Evolutionary conservation across 2,888 invertebrate species (phyloP).

Genomic region (Agrilus mali): DNA sequence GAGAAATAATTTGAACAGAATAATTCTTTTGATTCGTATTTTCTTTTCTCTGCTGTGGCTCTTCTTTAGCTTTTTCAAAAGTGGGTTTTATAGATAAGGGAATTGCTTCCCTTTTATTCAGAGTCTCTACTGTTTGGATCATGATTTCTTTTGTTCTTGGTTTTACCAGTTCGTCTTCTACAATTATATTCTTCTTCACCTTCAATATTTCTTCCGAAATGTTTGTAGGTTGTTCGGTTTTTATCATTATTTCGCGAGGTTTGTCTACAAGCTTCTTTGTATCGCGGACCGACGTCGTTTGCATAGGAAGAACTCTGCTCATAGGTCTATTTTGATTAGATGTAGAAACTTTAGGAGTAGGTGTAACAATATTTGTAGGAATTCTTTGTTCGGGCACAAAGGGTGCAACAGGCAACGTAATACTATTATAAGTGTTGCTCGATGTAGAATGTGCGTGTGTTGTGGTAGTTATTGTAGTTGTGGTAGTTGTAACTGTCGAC

Average conservation of each 20-base stretch:
- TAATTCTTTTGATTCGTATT: conserved; percentile 6
- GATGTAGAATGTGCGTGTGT: conserved; percentile 8
- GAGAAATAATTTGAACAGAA: conserved; percentile 32
- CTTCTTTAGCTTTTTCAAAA: conserved; percentile 4
- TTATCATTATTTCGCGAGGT: conserved; percentile 1
- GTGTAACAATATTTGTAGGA: conserved; percentile 61
- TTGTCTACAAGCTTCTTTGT: conserved; percentile 30
- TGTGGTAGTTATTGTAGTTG: conserved; percentile 20
- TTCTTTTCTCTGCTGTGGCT: neutral
- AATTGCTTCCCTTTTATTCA: too few species aligned
- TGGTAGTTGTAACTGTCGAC: conserved; percentile 12
- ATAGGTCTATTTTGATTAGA: conserved; percentile 47
- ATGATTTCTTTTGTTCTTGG: conserved; percentile 4
- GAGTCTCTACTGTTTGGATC: too few species aligned
- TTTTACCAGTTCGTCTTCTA: conserved; percentile 3
- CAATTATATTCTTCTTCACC: too few species aligned
- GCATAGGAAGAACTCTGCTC: conserved; percentile 67
- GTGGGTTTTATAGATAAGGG: too few species aligned
- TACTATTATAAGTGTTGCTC: conserved; percentile 41
- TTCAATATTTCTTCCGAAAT: too few species aligned
- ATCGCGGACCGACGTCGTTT: conserved; percentile 44
- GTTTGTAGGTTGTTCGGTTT: neutral
- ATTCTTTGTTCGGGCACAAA: conserved; percentile 45
- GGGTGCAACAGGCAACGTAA: conserved; percentile 46
- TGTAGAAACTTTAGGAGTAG: conserved; percentile 39